phyloP scores from a whole-genome alignment of 2,888 invertebrate genomes.

The Hedya salicella region DNA sequence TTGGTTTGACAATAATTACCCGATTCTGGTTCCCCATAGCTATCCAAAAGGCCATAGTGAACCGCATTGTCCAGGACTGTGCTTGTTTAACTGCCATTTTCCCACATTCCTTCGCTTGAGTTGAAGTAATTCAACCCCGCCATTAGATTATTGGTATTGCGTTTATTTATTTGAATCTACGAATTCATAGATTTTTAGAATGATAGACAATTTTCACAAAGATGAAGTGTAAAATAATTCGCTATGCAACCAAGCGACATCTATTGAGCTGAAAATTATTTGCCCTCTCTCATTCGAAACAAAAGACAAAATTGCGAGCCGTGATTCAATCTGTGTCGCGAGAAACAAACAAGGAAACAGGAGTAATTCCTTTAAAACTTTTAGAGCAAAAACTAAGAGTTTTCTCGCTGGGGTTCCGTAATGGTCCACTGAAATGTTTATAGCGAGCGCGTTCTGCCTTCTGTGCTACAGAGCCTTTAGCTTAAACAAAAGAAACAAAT shows the following conservation, averaged over 20 bases:
- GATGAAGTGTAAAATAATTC: no score
- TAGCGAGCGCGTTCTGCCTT: constrained; percentile 53
- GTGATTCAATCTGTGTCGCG: constrained; percentile 53
- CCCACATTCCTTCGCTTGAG: no score
- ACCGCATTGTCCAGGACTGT: no score
- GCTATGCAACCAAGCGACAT: background rate
- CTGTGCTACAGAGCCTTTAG: constrained; percentile 34
- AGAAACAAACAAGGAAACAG: constrained; percentile 59
- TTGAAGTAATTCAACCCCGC: no score
- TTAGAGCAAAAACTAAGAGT: constrained; percentile 67
- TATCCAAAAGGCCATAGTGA: no score
- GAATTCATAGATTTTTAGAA: no score
- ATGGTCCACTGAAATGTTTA: constrained; percentile 78
- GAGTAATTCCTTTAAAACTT: constrained; percentile 72
- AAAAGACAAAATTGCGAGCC: constrained; percentile 21
- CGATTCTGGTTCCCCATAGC: no score
- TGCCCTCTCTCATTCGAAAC: constrained; percentile 13
- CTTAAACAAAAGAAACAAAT: constrained; percentile 64
- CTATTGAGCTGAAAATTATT: background rate
- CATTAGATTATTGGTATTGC: no score
- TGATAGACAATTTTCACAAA: no score
- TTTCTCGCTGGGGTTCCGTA: constrained; percentile 67
- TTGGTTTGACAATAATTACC: no score
- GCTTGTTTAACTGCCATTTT: no score
- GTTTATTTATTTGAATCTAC: no score